Percentiles rank a stretch among this genome's conserved stretches.
Conservation (phyloP, 2,888 invertebrate species). For the Drosophila kuntzei region DNA sequence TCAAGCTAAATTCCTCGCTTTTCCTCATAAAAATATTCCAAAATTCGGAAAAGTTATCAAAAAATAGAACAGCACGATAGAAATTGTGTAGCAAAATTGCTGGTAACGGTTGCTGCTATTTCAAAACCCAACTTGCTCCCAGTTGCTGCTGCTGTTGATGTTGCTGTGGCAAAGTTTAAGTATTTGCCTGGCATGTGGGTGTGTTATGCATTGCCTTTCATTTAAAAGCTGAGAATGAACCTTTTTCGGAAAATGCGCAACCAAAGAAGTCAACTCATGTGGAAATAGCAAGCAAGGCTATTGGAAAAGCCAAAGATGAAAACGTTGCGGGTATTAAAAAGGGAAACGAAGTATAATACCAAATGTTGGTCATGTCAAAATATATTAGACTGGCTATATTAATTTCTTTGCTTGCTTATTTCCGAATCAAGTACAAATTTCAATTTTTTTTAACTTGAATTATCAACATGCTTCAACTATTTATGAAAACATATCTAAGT, state of each 20-base stretch:
- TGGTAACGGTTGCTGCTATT: conserved; percentile 8
- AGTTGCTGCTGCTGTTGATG: conserved; percentile 4
- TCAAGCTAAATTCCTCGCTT: neutral
- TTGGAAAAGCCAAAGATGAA: conserved; percentile 12
- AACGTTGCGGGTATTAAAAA: conserved; percentile 7
- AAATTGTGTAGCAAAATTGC: conserved; percentile 6
- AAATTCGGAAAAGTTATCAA: conserved; percentile 1
- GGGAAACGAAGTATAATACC: conserved; percentile 4
- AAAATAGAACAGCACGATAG: conserved; percentile 2
- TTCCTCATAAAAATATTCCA: conserved; percentile 23
- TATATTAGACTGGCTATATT: conserved; percentile 12
- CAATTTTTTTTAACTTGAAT: conserved; percentile 12
- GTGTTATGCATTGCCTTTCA: conserved; percentile 48
- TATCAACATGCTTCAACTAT: conserved; percentile 19
- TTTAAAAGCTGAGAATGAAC: conserved; percentile 75
- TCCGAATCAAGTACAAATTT: neutral
- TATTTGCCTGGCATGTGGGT: conserved; percentile 45
- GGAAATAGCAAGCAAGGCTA: conserved; percentile 42
- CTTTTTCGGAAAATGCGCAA: conserved; percentile 65
- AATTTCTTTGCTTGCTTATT: conserved; percentile 5
- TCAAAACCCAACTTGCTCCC: conserved; percentile 18
- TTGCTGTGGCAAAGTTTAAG: conserved; percentile 43
- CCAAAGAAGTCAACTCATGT: conserved; percentile 56
- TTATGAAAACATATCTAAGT: conserved; percentile 6
- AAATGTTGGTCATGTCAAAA: conserved; percentile 18